Conservation (phyloP, 1,140 invertebrate species). For the Drosophila bocqueti region DNA sequence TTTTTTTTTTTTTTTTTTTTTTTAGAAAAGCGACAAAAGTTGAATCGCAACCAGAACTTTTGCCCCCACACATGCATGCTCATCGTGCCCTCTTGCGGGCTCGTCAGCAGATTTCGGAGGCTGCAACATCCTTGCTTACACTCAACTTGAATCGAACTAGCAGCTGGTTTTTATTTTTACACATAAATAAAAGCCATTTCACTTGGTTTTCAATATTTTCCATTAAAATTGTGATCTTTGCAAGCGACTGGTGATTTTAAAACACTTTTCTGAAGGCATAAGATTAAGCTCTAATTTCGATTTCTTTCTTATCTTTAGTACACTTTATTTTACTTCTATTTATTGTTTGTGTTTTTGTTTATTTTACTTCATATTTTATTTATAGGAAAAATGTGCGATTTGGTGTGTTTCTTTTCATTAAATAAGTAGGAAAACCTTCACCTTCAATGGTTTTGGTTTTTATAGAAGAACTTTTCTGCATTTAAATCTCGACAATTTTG, state of each 20-base stretch:
- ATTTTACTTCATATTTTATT: too few species aligned
- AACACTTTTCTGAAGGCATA: background rate
- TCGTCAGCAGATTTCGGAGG: conserved; percentile 41
- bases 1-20: conserved; percentile 23
- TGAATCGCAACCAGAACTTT: conserved; percentile 56
- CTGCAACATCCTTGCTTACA: conserved; percentile 63
- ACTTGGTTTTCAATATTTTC: background rate
- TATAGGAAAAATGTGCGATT: too few species aligned
- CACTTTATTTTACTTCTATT: background rate
- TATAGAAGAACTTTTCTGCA: too few species aligned
- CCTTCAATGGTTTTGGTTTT: too few species aligned
- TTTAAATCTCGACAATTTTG: too few species aligned
- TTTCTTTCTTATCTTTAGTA: background rate
- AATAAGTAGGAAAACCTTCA: too few species aligned
- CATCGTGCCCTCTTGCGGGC: conserved; percentile 7
- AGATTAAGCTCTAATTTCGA: background rate
- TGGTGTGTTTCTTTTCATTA: too few species aligned
- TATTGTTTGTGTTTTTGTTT: too few species aligned
- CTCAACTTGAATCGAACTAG: conserved; percentile 41
- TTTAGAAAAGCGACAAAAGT: conserved; percentile 46
- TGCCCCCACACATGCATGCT: conserved; percentile 22
- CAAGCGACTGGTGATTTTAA: background rate
- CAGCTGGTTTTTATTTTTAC: background rate
- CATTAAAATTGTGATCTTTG: background rate
- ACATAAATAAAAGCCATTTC: background rate